Base-by-base conservation (phyloP, 1,140 invertebrate genomes). In the Lerema accius region DNA sequence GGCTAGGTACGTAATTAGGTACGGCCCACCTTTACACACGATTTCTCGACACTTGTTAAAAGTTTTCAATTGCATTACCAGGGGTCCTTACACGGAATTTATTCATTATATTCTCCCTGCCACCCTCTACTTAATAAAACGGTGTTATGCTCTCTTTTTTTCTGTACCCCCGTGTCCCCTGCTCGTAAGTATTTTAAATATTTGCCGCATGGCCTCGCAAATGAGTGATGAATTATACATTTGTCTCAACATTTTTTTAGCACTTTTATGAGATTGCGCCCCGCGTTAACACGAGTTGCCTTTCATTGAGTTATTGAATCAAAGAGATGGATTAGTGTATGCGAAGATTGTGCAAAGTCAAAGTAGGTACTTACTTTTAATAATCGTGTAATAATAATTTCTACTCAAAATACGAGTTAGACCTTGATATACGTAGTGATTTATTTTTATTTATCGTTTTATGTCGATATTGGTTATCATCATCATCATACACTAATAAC, bases 31-130 rank as follows among this genome's bases (percentile, higher is more conserved):
- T 90, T 90, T 82, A 87, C 88, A 89, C 85, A 86, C 88, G 88
- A 89, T 88, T 90, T 88, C 85, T 82, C 79, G 79, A 79, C 84
- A 88, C 88, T 90, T 86, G 86, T 89, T 89, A 89, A 89, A 90
- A 90, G 88, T 90, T 90, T 89, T 89, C 88, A 90, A 90, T 90
- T 90, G 86, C 88, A 80, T 90, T 89, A 89, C 68, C 72, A 80
- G 73, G 73, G 71, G 73, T 67, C 63, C 78, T 84, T 73, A 86
- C 78, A 79, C 76, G 76, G 80, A 89, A 90, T 90, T 90, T 90
- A 90, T 90, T 90, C 85, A 90, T 90, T 88, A 86, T 84, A 84
- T 86, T 82, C 82, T 76, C 69, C 73, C 62, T 61, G 50, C 63
- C 51, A 64, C 72, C 70, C 69, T 71, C 74, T 78, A 76, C 80